phyloP scores from a whole-genome alignment of 2,797 vertebrate genomes.

The Craterocephalus amniculus region DNA sequence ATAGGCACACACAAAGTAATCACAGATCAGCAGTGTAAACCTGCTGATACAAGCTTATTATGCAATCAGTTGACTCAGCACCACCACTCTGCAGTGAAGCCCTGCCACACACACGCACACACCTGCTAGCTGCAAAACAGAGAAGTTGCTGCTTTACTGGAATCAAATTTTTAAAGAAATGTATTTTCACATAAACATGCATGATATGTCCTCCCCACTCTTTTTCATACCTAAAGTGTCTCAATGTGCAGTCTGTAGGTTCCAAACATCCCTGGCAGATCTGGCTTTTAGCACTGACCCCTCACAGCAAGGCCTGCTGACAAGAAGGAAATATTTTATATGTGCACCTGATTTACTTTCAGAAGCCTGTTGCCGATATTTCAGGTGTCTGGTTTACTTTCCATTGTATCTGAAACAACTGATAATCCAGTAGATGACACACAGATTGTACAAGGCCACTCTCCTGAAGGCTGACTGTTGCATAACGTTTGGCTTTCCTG shows the following conservation, averaged over 20 bases:
- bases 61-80: conserved; percentile 44
- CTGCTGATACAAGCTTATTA: conserved; percentile 47
- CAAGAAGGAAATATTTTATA: too few relatives aligned
- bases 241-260: background rate
- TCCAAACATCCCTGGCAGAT: too few relatives aligned
- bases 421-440: too few relatives aligned
- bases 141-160: background rate
- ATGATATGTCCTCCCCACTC: too few relatives aligned
- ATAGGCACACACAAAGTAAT: conserved; percentile 6
- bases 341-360: too few relatives aligned
- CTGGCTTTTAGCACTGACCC: background rate
- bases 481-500: background rate
- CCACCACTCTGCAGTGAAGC: conserved; percentile 1
- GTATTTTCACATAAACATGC: too few relatives aligned
- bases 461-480: background rate
- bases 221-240: background rate
- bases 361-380: too few relatives aligned
- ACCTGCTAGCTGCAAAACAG: background rate
- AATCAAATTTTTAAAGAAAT: background rate
- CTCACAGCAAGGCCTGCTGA: too few relatives aligned
- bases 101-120: background rate
- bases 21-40: conserved; percentile 21
- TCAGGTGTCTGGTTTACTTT: too few relatives aligned
- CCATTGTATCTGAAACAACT: too few relatives aligned
- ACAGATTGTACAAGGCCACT: background rate